Evolutionary conservation across 2,113 vertebrate genomes (phyloP).

Genomic region (Reinhardtius hippoglossoides): DNA sequence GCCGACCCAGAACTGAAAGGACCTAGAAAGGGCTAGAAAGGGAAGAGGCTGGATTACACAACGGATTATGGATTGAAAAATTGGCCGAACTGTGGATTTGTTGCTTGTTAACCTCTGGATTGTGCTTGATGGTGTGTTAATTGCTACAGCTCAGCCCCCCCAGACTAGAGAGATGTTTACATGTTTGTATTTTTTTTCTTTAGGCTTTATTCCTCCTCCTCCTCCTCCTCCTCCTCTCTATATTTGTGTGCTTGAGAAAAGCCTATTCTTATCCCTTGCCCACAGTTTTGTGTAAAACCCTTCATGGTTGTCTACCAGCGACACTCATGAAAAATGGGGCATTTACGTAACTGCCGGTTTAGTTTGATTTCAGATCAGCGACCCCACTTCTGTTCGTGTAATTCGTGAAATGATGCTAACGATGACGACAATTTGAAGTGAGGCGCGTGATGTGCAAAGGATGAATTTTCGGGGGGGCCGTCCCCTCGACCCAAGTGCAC

Average conservation of each 20-base stretch:
- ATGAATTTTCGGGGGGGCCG: constrained; percentile 36
- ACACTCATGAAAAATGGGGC: constrained; percentile 56
- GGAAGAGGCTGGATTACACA: constrained; percentile 62
- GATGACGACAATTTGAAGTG: constrained; percentile 38
- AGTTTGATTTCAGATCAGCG: constrained; percentile 54
- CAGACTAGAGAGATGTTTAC: background rate
- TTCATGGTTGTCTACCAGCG: constrained; percentile 60
- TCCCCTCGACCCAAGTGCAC: constrained; percentile 42
- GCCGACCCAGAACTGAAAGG: constrained; percentile 66
- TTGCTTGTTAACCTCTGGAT: constrained; percentile 67
- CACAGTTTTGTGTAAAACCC: constrained; percentile 62
- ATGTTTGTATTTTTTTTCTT: background rate
- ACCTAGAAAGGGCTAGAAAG: constrained; percentile 69
- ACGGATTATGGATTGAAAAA: constrained; percentile 69
- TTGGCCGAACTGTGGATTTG: constrained; percentile 56
- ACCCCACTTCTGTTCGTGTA: constrained; percentile 49
- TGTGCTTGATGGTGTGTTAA: constrained; percentile 66
- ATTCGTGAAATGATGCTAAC: constrained; percentile 45
- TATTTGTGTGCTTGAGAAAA: constrained; percentile 52
- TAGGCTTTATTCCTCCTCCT: background rate
- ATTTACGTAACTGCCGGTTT: constrained; percentile 66
- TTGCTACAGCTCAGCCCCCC: constrained; percentile 56
- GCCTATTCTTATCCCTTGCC: constrained; percentile 64
- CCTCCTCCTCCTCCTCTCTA: constrained; percentile 28
- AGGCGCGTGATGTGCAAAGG: constrained; percentile 35